Base-by-base conservation (phyloP, 2,888 invertebrate species). In the Parnassius smintheus region DNA sequence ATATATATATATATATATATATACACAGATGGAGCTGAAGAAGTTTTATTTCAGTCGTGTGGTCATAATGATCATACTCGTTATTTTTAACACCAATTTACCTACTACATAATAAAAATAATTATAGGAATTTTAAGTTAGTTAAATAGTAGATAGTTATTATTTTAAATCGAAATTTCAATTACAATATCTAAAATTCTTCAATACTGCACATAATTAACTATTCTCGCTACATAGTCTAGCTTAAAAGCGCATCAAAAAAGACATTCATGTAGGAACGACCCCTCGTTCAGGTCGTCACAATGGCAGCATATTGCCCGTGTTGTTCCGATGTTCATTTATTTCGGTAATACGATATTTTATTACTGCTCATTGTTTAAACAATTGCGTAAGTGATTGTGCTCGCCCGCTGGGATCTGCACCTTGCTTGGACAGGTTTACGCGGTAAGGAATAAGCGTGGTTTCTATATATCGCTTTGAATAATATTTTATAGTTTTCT, bases 351-450 rank as follows among this genome's bases (percentile, higher is more conserved):
- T 77, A 68, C 70, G 91, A 91, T 91, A 91, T 85, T 91, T 90
- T 89, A 88, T 86, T 81, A 84, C 79, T 76, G 80, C 72, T 76
- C 80, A 82, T 88, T 91, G 90, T 91, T 89, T 91, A 91, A 89
- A 90, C 91, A 89, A 91, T 91, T 91, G 91, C 86, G 87, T 86
- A 86, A 91, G 90, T 89, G 88, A 89, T 87, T 89, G 89, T 88
- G 81, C 72, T 70, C 70, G 70, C 71, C 72, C 74, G 70, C 63
- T 59, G 76, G 76, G 81, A 71, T 75, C 78, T 81, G 86, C 86
- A 86, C 86, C 86, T 86, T 85, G 82, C 72, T 65, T 70, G 75
- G 72, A 73, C 51, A 72, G 68, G 48, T 42, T 55, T 72, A 72
- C 80, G 74, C 70, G 13, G 50, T 45, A 79, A 44, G 50, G 73